Conservation (phyloP, 2,113 vertebrate species). For the Xenopus tropicalis region UCB_Xtro_10.0 CM004446.2:1433501-1434000, state of each 20-base stretch:
- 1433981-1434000: background rate
- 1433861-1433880: constrained; percentile 3
- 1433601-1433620: too few species aligned
- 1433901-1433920: background rate
- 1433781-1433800: constrained; percentile 8
- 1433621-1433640: background rate
- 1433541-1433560: too few species aligned
- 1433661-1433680: constrained; percentile 24
- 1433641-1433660: background rate
- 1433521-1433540: too few species aligned
- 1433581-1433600: too few species aligned
- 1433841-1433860: background rate
- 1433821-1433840: background rate
- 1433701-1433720: constrained; percentile 1
- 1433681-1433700: constrained; percentile 9
- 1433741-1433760: constrained; percentile 14
- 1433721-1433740: constrained; percentile 22
- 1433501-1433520: too few species aligned
- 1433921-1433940: background rate
- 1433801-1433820: background rate
- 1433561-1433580: too few species aligned
- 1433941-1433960: constrained; percentile 4
- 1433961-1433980: constrained; percentile 26
- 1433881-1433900: constrained; percentile 34
- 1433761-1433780: background rate